Evolutionary conservation across 2,113 vertebrate species (phyloP), one percentile per base, ranked within the genome.

Genomic region (Equus przewalskii): DNA sequence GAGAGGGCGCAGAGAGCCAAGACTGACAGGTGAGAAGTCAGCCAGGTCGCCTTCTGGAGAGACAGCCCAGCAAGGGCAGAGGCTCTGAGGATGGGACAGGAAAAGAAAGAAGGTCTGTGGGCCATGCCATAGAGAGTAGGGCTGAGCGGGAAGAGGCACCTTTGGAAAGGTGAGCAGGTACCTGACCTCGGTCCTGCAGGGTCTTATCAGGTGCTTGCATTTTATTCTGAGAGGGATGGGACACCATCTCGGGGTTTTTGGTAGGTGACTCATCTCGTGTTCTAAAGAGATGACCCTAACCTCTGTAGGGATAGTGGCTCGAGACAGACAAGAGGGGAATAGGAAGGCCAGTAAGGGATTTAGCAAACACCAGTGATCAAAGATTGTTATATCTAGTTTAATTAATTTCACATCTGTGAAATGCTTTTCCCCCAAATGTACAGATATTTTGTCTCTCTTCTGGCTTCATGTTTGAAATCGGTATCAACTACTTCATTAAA

Each of bases 351-450:
- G 60, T 5, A 36, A 69, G 9, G 49, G 28, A n/a, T 90, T 72
- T 95, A 86, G 67, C 21, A 76, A 64, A 90, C 21, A 82, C 51
- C 15, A 22, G 10, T 67, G 62, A 82, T 36, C 11, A 28, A 46
- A 92, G 30, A 28, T 70, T 96, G 94, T 89, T 84, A 70, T 14
- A 33, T 28, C 18, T 70, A 36, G 10, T 44, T 93, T 69, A 78
- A 94, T 60, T 62, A 54, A 49, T 70, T 89, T 96, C 41, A 76
- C 36, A 44, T 51, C 46, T 78, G 72, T 83, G 62, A 82, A 70
- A 69, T 36, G 44, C 7, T 87, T 95, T 93, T 64, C 14, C 64
- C 80, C 49, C 76, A 54, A 46, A 60, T 9, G 22, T 26, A 28
- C 26, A 54, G 12, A 28, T 44, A 15, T 33, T 26, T 26, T 56